Conservation (phyloP, 2,888 invertebrate species). For the Drosophila paranaensis region DNA sequence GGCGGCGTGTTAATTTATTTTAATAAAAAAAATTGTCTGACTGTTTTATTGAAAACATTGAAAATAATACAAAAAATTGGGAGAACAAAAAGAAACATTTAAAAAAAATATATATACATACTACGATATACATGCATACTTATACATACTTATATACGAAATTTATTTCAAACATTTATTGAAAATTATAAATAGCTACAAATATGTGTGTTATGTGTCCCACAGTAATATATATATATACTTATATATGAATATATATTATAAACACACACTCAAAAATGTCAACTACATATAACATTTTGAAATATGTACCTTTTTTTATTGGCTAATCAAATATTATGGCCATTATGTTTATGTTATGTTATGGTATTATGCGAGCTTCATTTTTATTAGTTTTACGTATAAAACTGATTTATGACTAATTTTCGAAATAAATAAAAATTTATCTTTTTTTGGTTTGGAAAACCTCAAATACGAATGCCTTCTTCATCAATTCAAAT, state of each 20-base stretch:
- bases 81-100: slow-evolving; percentile 28
- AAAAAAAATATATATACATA: slow-evolving; percentile 46
- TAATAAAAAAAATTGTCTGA: slow-evolving; percentile 78
- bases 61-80: slow-evolving; percentile 25
- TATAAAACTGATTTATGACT: slow-evolving; percentile 60
- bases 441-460: slow-evolving; percentile 72
- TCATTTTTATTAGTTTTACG: slow-evolving; percentile 58
- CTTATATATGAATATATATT: slow-evolving; percentile 11
- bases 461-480: slow-evolving; percentile 53
- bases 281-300: slow-evolving; percentile 51
- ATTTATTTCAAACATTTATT: slow-evolving; percentile 58
- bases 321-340: slow-evolving; percentile 53
- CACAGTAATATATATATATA: slow-evolving; percentile 37
- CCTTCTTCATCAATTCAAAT: neutral
- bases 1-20: slow-evolving; percentile 57
- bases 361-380: slow-evolving; percentile 39
- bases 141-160: slow-evolving; percentile 64
- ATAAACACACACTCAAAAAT: slow-evolving; percentile 32
- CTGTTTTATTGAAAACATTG: slow-evolving; percentile 76
- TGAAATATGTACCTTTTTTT: slow-evolving; percentile 55
- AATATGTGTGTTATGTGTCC: slow-evolving; percentile 57
- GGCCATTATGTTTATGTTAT: slow-evolving; percentile 42
- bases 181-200: slow-evolving; percentile 48
- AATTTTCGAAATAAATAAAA: slow-evolving; percentile 59
- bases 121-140: slow-evolving; percentile 58